phyloP scores from a whole-genome alignment of 2,797 vertebrate genomes.

The Pantherophis alleghaniensis region DNA sequence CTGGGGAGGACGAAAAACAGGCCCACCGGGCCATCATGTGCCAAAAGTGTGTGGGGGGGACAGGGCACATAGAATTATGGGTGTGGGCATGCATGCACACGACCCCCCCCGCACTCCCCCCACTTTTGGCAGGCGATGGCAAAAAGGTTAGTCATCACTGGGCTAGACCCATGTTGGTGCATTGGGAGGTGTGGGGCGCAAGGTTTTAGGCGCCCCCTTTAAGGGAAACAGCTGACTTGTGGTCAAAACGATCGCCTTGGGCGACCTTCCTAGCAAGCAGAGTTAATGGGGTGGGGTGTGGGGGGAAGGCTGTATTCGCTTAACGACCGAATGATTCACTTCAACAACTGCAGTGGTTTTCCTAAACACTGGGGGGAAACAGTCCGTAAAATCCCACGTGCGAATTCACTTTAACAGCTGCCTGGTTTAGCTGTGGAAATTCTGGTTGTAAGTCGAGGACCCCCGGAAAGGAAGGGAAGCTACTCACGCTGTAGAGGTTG shows the following conservation, averaged over 20 bases:
- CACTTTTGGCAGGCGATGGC: too few relatives aligned
- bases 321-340: background rate
- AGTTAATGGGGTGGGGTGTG: background rate
- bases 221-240: background rate
- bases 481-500: slow-evolving; percentile 87
- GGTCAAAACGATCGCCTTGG: too few relatives aligned
- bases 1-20: too few relatives aligned
- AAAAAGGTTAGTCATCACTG: too few relatives aligned
- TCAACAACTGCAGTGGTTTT: background rate
- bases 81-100: too few relatives aligned
- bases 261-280: background rate
- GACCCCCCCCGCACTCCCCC: too few relatives aligned
- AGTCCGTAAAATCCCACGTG: accelerated
- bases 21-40: too few relatives aligned
- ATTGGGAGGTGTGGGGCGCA: background rate
- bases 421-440: background rate
- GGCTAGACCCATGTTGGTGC: background rate
- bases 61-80: too few relatives aligned
- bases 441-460: background rate
- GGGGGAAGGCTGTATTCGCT: background rate
- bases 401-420: background rate
- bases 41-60: too few relatives aligned
- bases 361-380: background rate
- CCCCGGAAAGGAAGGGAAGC: background rate
- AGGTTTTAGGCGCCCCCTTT: background rate